phyloP scores from a whole-genome alignment of 2,888 invertebrate species.

The Eupithecia subumbrata region DNA sequence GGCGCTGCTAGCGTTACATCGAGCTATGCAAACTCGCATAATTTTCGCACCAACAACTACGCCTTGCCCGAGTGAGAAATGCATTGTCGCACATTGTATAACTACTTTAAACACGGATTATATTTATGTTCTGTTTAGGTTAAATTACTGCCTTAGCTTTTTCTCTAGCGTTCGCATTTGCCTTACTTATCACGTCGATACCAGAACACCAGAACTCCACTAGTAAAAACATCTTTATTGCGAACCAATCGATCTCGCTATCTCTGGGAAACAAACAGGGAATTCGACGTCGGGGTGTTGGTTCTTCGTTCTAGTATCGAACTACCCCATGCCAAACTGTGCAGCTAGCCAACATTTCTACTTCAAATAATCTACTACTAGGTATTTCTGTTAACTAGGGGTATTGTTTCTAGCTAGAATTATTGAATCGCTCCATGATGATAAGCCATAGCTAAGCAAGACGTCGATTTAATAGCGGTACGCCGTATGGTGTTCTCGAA shows the following conservation, averaged over 20 bases:
- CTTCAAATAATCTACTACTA: conserved; percentile 45
- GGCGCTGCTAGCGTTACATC: conserved; percentile 43
- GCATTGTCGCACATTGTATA: conserved; percentile 37
- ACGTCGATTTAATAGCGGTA: neutral
- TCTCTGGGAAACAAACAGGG: conserved; percentile 32
- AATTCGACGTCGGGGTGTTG: conserved; percentile 32
- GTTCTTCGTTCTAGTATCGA: conserved; percentile 39
- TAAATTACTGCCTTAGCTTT: neutral
- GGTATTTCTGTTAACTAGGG: conserved; percentile 20
- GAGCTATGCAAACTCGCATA: conserved; percentile 54
- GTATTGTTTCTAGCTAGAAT: conserved; percentile 2
- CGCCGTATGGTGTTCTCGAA: neutral
- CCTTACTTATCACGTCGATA: neutral
- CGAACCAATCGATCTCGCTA: conserved; percentile 27
- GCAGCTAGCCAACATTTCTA: conserved; percentile 48
- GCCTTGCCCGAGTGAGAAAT: conserved; percentile 45
- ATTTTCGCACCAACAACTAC: conserved; percentile 52
- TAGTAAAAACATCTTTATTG: neutral
- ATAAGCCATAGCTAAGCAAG: neutral
- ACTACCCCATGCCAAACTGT: conserved; percentile 34
- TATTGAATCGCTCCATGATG: neutral
- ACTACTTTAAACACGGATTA: conserved; percentile 9
- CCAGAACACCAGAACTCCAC: neutral
- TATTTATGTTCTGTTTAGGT: conserved; percentile 6
- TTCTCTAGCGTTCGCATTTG: neutral